Conservation (phyloP, 2,888 invertebrate genomes). For the Nebria salina region DNA sequence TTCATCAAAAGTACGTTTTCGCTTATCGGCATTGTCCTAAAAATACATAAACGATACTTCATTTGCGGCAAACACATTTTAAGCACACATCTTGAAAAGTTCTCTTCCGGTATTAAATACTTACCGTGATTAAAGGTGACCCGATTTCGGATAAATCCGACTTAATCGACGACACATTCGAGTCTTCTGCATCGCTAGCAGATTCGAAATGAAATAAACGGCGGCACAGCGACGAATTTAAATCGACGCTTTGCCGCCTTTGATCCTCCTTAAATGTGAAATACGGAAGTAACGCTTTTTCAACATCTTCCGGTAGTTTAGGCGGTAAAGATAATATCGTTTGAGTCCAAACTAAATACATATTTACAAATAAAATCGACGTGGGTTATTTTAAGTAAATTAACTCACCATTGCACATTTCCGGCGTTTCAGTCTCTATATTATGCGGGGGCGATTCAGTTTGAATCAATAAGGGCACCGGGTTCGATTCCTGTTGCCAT, state of each 20-base stretch:
- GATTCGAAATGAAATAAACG: conserved; percentile 58
- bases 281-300: conserved; percentile 71
- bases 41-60: background rate
- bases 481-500: conserved; percentile 50
- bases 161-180: background rate
- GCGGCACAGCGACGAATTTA: conserved; percentile 55
- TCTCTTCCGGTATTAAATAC: background rate
- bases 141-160: conserved; percentile 15
- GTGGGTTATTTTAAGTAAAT: conserved; percentile 35
- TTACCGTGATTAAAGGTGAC: conserved; percentile 31
- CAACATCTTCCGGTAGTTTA: conserved; percentile 70
- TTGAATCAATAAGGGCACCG: conserved; percentile 48
- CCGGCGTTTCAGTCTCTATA: conserved; percentile 40
- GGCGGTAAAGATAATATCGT: conserved; percentile 73
- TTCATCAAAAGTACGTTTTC: conserved; percentile 33
- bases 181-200: conserved; percentile 31
- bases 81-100: no score
- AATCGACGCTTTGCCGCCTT: conserved; percentile 43
- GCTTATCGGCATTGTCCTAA: conserved; percentile 14
- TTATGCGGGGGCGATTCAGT: conserved; percentile 44
- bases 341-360: conserved; percentile 69
- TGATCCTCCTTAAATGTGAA: conserved; percentile 67
- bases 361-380: conserved; percentile 50
- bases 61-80: no score
- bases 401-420: conserved; percentile 18